Percentiles rank a stretch among this genome's conserved stretches.
phyloP scores from a whole-genome alignment of 2,113 vertebrate genomes.

The Rhadina sibilatrix region DNA sequence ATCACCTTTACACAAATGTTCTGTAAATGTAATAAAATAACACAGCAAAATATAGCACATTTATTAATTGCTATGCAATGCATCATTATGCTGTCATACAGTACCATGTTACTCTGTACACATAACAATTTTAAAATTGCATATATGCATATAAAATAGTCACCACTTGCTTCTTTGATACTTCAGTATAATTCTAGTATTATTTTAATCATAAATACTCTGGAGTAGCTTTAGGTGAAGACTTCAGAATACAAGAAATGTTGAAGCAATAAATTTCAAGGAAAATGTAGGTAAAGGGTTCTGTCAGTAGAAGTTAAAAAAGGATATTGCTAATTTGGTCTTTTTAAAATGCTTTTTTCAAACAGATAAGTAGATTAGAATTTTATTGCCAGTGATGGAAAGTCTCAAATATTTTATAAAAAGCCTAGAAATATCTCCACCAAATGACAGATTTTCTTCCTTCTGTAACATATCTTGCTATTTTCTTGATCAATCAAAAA shows the following conservation, averaged over 20 bases:
- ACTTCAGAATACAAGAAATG: background rate
- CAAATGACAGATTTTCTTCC: background rate
- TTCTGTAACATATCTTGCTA: background rate
- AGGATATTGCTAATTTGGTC: background rate
- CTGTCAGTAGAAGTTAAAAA: background rate
- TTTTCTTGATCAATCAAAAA: background rate
- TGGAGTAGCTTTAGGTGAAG: background rate
- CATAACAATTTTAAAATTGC: background rate
- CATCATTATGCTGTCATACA: background rate
- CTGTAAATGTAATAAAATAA: background rate
- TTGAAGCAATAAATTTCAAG: slow-evolving; percentile 2
- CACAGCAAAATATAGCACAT: background rate
- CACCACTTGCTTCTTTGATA: background rate
- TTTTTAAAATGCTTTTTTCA: background rate
- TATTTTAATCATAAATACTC: background rate
- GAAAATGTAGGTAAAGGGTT: background rate
- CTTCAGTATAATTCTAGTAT: background rate
- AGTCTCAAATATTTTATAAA: background rate
- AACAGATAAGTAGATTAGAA: background rate
- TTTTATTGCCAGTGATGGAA: background rate
- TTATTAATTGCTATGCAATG: background rate
- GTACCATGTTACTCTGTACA: background rate
- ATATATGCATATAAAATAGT: background rate
- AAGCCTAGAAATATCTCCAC: background rate
- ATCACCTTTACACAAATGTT: background rate